Percentiles rank a stretch among this genome's conserved stretches.
Conservation (phyloP, 1,140 invertebrate genomes). For the Campodea augens region DNA sequence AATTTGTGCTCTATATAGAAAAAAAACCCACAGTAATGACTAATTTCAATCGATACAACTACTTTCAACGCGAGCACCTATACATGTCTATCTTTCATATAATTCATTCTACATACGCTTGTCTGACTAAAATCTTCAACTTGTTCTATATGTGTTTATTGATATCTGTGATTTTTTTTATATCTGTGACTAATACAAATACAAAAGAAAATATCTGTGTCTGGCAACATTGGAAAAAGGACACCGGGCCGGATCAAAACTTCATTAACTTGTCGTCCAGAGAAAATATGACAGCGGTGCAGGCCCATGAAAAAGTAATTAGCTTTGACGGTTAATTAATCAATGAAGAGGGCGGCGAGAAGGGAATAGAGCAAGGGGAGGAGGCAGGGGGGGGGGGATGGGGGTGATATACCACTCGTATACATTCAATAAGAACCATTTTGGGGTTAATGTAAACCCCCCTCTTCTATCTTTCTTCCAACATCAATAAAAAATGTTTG, state of each 20-base stretch:
- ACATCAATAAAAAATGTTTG: background rate
- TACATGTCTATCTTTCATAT: no score
- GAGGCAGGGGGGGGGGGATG: background rate
- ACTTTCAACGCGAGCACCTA: no score
- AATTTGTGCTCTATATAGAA: no score
- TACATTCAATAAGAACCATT: background rate
- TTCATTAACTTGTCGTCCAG: background rate
- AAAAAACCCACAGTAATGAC: no score
- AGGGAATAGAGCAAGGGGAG: background rate
- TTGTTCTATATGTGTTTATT: no score
- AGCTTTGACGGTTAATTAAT: background rate
- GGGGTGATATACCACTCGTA: background rate
- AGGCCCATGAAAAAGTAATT: background rate
- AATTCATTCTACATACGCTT: no score
- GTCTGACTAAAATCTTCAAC: no score
- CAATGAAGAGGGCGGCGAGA: background rate
- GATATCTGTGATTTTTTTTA: no score
- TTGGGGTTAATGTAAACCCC: background rate
- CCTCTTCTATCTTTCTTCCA: background rate
- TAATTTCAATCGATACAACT: no score
- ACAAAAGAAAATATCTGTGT: no score
- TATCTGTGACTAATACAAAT: no score
- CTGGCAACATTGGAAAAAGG: no score
- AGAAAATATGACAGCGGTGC: background rate
- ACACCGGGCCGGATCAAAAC: background rate